These are phyloP conservation scores for Ischnura elegans DNA, from an alignment of 2,888 invertebrate species.

Conservation along the genomic window DNA sequence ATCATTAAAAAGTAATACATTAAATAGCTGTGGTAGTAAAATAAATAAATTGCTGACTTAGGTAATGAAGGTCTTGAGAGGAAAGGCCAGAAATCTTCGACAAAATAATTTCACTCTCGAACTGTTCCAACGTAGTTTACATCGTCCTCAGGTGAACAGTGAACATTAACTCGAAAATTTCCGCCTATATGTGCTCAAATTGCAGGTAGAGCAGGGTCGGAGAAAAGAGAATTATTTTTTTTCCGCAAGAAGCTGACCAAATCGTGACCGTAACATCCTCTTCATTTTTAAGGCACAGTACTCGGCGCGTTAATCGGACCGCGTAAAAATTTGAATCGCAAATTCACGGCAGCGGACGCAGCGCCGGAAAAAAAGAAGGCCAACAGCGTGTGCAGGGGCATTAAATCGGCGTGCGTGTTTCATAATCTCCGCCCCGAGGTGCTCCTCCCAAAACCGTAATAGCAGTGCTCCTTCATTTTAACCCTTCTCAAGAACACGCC, in stretches of 20 bases:
- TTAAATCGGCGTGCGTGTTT: background rate
- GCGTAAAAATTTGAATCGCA: background rate
- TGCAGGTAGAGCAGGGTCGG: too few relatives aligned
- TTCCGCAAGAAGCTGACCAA: background rate
- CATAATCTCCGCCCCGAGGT: background rate
- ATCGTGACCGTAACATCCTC: background rate
- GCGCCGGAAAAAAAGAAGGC: background rate
- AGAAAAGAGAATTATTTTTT: too few relatives aligned
- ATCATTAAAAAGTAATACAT: too few relatives aligned
- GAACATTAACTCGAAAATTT: too few relatives aligned
- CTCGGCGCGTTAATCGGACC: background rate
- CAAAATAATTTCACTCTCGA: too few relatives aligned
- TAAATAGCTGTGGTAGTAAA: too few relatives aligned
- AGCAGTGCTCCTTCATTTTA: background rate
- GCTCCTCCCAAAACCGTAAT: background rate
- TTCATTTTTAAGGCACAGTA: background rate
- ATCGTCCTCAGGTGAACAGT: too few relatives aligned
- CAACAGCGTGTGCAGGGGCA: background rate
- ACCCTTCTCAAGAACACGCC: background rate
- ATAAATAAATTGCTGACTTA: too few relatives aligned
- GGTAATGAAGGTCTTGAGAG: too few relatives aligned
- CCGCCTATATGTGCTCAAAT: too few relatives aligned
- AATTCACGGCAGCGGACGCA: background rate
- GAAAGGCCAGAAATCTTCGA: too few relatives aligned
- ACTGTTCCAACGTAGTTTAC: too few relatives aligned